phyloP scores from a whole-genome alignment of 2,113 vertebrate genomes.

The Sisor rabdophorus region DNA sequence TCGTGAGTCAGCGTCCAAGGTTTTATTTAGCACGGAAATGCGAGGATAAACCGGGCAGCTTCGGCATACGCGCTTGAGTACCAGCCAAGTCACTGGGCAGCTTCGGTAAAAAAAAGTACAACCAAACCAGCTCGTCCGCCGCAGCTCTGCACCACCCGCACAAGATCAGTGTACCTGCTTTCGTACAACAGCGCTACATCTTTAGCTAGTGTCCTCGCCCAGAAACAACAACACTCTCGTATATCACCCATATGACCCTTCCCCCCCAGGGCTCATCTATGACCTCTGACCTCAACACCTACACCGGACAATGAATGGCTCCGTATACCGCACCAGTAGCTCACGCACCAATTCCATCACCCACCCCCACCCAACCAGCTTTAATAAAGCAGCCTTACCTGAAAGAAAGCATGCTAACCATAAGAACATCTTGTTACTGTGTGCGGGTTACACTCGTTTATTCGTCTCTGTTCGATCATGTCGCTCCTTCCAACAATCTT shows the following conservation, averaged over 20 bases:
- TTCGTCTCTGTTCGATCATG: conserved; percentile 60
- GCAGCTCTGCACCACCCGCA: background rate
- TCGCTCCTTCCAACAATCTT: conserved; percentile 53
- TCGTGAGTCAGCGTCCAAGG: conserved; percentile 1
- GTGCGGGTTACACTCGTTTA: conserved; percentile 9
- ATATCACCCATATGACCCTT: too few relatives aligned
- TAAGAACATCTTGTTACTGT: background rate
- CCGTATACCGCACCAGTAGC: too few relatives aligned
- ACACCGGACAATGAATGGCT: background rate
- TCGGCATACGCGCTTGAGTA: background rate
- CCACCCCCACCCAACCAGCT: background rate
- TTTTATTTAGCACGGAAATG: background rate
- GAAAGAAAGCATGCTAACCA: background rate
- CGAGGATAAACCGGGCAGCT: background rate
- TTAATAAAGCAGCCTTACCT: conserved; percentile 22
- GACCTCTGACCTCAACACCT: background rate
- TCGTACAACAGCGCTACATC: conserved; percentile 45
- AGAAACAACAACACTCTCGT: too few relatives aligned
- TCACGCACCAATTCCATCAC: background rate
- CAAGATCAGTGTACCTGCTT: too few relatives aligned
- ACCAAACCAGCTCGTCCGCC: background rate
- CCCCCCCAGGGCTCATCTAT: too few relatives aligned
- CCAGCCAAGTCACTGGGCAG: background rate
- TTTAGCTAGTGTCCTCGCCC: conserved; percentile 59
- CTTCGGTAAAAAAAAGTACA: too few relatives aligned